Base-by-base conservation (phyloP, 2,888 invertebrate species). In the Strigamia transsilvanica region DNA sequence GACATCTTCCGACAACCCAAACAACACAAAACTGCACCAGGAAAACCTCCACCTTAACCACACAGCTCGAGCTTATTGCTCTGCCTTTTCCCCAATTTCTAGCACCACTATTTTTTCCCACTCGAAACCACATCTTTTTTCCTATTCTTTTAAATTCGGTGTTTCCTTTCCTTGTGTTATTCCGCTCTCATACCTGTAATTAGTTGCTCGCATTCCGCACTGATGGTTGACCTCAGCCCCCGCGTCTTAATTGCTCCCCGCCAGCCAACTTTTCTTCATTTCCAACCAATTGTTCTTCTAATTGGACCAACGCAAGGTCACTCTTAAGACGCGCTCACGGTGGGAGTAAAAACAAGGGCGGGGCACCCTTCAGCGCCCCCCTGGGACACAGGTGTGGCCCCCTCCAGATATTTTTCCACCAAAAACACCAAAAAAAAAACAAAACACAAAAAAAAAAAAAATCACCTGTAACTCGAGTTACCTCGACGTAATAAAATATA, bases 161-260 rank as follows among this genome's bases (percentile, higher is more conserved):
- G 61, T 66, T 66, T 66, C 61, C 23, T 66, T 66, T 66, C 61
- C 61, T 66, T 12, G 61, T 66, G 61, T 21, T 66, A 66, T 18
- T 18, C 61, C 61, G 61, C 61, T 66, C 61, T 66, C 61, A 66
- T 23, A 66, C 61, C 61, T 66, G 61, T 66, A 66, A 66, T 66
- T 66, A 66, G 61, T 66, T 66, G 61, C 61, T 66, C 61, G 61
- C 61, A 66, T 66, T 66, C 61, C 61, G 61, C 18, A 66, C 61
- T 66, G 61, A 66, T 66, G 61, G 61, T 66, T 66, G 61, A 66
- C 61, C 61, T 66, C 61, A 66, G 61, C 61, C 61, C 61, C 61
- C 61, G 61, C 61, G 61, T 66, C 61, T 66, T 66, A 66, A 66
- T 66, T 66, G 61, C 61, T 66, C 61, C 61, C 61, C 61, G 61